Evolutionary conservation across 2,888 invertebrate genomes (phyloP).

Genomic region (Arctia plantaginis): DNA sequence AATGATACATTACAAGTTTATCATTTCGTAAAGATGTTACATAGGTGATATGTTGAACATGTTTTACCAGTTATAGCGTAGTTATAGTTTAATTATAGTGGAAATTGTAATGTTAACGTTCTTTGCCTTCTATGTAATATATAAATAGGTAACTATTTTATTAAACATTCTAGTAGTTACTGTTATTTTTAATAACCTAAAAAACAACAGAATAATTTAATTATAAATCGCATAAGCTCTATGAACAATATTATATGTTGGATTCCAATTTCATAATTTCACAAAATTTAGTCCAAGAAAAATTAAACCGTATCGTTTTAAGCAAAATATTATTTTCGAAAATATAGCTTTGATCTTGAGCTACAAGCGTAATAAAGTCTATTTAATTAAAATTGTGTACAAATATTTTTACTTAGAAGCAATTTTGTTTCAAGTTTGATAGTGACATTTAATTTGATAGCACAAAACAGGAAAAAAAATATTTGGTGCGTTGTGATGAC

Average conservation of each 20-base stretch:
- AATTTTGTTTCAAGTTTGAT: background rate
- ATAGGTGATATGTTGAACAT: no score
- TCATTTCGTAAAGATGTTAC: no score
- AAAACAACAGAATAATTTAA: background rate
- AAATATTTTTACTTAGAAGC: background rate
- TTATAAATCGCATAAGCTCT: background rate
- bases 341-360: constrained; percentile 1
- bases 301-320: background rate
- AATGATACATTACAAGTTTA: no score
- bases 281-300: background rate
- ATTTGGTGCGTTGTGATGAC: background rate
- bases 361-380: background rate
- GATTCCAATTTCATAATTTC: background rate
- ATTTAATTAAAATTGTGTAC: background rate
- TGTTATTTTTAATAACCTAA: background rate
- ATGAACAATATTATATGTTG: background rate
- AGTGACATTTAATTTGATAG: background rate
- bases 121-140: no score
- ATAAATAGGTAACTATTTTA: no score
- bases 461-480: background rate
- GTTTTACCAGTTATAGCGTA: no score
- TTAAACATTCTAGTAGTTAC: no score
- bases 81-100: no score
- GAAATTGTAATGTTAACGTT: no score
- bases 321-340: background rate